Evolutionary conservation across 1,140 invertebrate genomes (phyloP), one percentile per base, ranked within the genome.

Genomic region (Aphelinus certus): DNA sequence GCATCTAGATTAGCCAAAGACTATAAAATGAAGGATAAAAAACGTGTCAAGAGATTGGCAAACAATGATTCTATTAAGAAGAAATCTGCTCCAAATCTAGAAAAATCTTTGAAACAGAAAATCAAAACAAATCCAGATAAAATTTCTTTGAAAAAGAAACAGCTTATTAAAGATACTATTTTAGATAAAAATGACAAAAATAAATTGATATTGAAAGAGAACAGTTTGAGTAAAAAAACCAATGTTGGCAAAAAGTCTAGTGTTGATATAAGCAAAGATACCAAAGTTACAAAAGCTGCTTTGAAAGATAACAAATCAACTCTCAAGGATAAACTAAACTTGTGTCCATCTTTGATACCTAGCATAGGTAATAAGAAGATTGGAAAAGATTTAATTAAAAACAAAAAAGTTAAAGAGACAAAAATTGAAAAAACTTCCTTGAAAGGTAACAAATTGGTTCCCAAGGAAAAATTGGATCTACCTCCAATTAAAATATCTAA

Each of bases 1-100:
- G 66, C 66, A n/a, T 47, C 66, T 46, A 6, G 55, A 47, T 53
- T 68, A n/a, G 55, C 65, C 53, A 1, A 3, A 1, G 55, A 48
- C 57, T 53, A 3, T 58, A 67, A 55, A 55, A 56, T 1, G 42
- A 68, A 68, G n/a, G 9, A 53, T 7, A 7, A 66, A 66, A 26
- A 56, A 45, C 0, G 66, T 26, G 26, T 48, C 2, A 68, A 68
- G 6, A 68, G n/a, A 45, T 42, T 68, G 43, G 10, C 43, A 7
- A 68, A 68, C 46, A 9, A 47, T 47, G 64, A 67, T 46, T 48
- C 51, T 42, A 68, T 5, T 3, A 51, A 65, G 7, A 51, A 49
- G 4, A 68, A 68, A 57, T 46, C 9, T 47, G 43, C 48, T 43
- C 43, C 55, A n/a, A 57, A 68, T n/a, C 45, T 47, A 68, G 66